These are phyloP conservation scores for Helicoverpa zea DNA, from an alignment of 1,140 invertebrate genomes.

Conservation along the genomic window DNA sequence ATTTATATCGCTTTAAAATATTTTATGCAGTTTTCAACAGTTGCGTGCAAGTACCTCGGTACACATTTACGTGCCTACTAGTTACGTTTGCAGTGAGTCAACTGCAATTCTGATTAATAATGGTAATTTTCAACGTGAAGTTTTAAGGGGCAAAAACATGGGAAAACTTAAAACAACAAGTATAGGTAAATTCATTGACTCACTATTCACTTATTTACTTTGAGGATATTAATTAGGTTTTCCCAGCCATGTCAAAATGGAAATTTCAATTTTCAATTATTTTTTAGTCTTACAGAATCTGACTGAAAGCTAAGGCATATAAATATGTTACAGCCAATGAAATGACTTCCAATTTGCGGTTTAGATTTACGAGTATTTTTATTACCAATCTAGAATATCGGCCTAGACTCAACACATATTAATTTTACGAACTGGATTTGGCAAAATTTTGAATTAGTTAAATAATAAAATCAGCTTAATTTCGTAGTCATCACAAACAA, in stretches of 20 bases:
- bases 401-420: neutral
- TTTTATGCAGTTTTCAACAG: neutral
- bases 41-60: too few species aligned
- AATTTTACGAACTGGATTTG: neutral
- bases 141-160: conserved; percentile 1
- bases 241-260: neutral
- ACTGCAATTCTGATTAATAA: neutral
- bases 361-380: too few species aligned
- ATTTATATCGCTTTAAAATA: neutral
- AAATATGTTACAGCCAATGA: too few species aligned
- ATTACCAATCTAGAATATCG: too few species aligned
- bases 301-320: too few species aligned
- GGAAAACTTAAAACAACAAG: neutral
- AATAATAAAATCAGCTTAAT: neutral
- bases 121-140: neutral
- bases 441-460: neutral
- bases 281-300: neutral
- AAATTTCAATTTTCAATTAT: neutral
- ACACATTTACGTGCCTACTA: neutral
- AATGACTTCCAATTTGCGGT: too few species aligned
- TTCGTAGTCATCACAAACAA: conserved; percentile 31
- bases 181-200: neutral
- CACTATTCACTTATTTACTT: conserved; percentile 19
- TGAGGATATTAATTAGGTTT: neutral
- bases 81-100: neutral